Conservation (phyloP, 2,113 vertebrate species). For the Anolis carolinensis region DNA sequence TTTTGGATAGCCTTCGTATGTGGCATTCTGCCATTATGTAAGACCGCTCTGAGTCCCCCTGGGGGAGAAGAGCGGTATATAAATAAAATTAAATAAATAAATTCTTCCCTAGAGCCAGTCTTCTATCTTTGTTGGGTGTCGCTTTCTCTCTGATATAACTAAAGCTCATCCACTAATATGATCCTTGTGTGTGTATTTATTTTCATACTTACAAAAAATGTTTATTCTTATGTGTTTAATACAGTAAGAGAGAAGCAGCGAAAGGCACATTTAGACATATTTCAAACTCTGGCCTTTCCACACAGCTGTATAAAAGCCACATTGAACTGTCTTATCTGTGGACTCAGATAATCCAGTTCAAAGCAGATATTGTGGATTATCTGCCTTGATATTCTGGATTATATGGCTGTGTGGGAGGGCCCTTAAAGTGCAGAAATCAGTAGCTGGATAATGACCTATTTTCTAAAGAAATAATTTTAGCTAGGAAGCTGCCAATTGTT, state of each 20-base stretch:
- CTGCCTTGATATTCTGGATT: no score
- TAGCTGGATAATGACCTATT: neutral
- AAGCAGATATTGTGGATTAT: no score
- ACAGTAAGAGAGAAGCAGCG: no score
- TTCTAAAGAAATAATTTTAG: neutral
- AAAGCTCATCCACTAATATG: neutral
- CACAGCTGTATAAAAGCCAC: no score
- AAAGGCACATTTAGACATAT: neutral
- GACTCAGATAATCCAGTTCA: no score
- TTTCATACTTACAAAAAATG: neutral
- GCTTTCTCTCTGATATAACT: neutral
- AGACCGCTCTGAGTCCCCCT: no score
- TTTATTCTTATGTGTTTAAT: neutral
- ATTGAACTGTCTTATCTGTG: no score
- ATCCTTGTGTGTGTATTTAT: neutral
- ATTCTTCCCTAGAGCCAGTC: neutral
- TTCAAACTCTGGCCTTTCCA: neutral
- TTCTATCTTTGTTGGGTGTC: neutral
- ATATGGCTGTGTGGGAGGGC: no score
- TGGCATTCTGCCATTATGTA: no score
- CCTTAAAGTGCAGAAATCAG: neutral
- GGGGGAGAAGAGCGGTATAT: no score
- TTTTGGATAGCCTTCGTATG: no score
- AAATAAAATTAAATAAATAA: no score
- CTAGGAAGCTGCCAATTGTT: neutral